phyloP scores from a whole-genome alignment of 2,888 invertebrate species.

The Orchesella flavescens region DNA sequence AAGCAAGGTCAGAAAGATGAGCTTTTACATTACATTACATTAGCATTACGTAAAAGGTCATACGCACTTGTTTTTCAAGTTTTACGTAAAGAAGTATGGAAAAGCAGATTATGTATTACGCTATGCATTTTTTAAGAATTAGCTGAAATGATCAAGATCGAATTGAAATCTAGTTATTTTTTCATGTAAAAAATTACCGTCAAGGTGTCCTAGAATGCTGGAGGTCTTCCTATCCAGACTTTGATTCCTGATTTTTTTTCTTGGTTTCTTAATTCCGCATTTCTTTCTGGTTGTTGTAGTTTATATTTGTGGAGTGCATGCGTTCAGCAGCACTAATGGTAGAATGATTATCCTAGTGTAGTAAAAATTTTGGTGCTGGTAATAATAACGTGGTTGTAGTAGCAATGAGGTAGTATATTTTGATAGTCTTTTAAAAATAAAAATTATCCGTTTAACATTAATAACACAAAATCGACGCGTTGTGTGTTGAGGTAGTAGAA shows the following conservation, averaged over 20 bases:
- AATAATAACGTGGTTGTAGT: not conserved
- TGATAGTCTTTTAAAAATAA: not conserved
- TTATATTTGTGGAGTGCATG: conserved; percentile 9
- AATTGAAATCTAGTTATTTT: not conserved
- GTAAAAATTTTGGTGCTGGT: not conserved
- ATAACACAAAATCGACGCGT: not conserved
- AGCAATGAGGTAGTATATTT: not conserved
- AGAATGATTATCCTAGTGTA: conserved; percentile 27
- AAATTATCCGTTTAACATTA: not conserved
- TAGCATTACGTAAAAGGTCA: not conserved
- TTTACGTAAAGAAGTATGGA: no score
- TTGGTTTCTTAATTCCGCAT: not conserved
- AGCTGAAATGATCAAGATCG: not conserved
- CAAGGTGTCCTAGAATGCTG: not conserved
- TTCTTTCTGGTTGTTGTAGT: not conserved
- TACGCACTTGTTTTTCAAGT: not conserved
- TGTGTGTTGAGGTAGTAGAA: not conserved
- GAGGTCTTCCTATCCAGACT: not conserved
- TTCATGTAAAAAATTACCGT: not conserved
- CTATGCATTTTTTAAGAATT: conserved; percentile 7
- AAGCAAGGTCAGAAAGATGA: not conserved
- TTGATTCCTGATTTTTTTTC: not conserved
- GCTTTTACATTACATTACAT: not conserved
- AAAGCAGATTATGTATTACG: not conserved
- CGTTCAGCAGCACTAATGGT: conserved; percentile 59